Evolutionary conservation across 1,140 invertebrate genomes (phyloP).

Genomic region (Drosophila aff.): DNA sequence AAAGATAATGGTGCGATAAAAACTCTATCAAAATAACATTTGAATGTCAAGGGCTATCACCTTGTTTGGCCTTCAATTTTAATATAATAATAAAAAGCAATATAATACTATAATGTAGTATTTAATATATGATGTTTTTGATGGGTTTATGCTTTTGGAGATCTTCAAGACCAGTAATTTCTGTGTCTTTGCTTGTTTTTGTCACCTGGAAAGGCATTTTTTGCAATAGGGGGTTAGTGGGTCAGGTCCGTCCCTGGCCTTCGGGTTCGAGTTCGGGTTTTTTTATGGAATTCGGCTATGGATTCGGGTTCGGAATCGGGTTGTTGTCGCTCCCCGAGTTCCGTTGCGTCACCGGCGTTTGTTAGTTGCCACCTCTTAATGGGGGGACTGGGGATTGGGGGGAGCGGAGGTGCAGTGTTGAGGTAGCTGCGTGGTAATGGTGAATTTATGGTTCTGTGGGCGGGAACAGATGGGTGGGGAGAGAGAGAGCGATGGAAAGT

Average conservation of each 20-base stretch:
- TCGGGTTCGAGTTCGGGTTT: constrained; percentile 9
- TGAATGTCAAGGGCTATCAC: constrained; percentile 2
- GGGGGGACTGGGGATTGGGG: not conserved
- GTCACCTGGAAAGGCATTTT: constrained; percentile 7
- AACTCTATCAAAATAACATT: not conserved
- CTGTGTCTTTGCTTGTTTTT: not conserved
- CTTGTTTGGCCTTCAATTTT: not conserved
- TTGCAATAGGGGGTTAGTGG: constrained; percentile 29
- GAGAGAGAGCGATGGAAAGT: not conserved
- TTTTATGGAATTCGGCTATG: constrained; percentile 7
- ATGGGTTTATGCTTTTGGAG: not conserved
- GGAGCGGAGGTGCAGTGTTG: constrained; percentile 51
- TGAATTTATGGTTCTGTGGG: constrained; percentile 68
- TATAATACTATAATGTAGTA: not conserved
- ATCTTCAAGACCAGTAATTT: not conserved
- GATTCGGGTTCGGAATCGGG: constrained; percentile 22
- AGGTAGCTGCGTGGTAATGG: constrained; percentile 70
- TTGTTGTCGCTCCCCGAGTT: constrained; percentile 53
- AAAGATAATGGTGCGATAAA: constrained; percentile 4
- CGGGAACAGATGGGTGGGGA: constrained; percentile 18
- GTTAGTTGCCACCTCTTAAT: constrained; percentile 48
- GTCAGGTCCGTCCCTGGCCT: constrained; percentile 35
- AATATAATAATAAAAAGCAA: not conserved
- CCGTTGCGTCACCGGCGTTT: constrained; percentile 70
- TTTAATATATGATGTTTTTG: too few species aligned